Base-by-base conservation (phyloP, 2,888 invertebrate species). In the Embidobia sp. region DNA sequence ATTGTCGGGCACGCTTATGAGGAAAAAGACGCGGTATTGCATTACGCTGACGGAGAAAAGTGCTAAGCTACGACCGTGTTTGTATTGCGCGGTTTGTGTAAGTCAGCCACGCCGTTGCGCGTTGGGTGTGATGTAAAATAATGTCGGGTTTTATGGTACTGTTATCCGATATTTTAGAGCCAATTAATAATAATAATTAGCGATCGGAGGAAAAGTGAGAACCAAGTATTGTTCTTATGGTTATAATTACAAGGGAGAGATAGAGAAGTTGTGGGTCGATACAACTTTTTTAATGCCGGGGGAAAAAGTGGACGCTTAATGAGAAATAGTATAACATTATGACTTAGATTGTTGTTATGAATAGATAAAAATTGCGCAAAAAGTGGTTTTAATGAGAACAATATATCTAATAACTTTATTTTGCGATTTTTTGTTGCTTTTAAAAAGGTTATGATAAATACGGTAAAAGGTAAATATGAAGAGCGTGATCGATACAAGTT, bases 41-140 rank as follows among this genome's bases (percentile, higher is more conserved):
- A 49, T 49, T 49, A 42, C 51, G 42, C 6, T 29, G 22, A 44
- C 63, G 19, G 19, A 31, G 33, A 40, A 51, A 11, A 40, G 16
- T 29, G 15, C 16, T 19, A 11, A 57, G 26, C 37, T 40, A 27
- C 15, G 16, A 55, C 40, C 40, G 11, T n/a, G 31, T 15, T 59
- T 59, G 33, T 46, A 19, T 44, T 16, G 40, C 18, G 16, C 29
- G 15, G 16, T 49, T 10, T 8, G 16, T 49, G 15, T 7, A 4
- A 49, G 33, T 33, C 33, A 35, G 42, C 3, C 42, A 22, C 42
- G 19, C n/a, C 15, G 33, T n/a, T n/a, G n/a, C n/a, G 22, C 11
- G 51, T 33, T 33, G 51, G 48, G 16, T 29, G 15, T n/a, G 29
- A 29, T 48, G 27, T 46, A 27, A 46, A 46, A 15, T 46, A 46